Base-by-base conservation (phyloP, 2,888 invertebrate genomes). In the Bedellia somnulentella region DNA sequence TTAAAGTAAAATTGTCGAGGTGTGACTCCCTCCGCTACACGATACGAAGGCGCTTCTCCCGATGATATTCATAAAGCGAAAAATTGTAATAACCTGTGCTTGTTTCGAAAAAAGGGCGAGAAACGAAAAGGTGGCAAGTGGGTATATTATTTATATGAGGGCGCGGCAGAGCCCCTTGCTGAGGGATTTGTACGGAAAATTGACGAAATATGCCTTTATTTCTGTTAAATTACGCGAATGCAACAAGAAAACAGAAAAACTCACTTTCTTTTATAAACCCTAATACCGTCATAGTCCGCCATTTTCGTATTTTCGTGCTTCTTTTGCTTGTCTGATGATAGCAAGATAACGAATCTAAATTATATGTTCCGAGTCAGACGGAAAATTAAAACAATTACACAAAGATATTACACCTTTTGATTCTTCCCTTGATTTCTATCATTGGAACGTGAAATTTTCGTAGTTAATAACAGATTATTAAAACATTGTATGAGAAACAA, bases 41-140 rank as follows among this genome's bases (percentile, higher is more conserved):
- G 54, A 51, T 52, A 56, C 57, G 54, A 57, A 47, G 47, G 50
- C 48, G 56, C 22, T 47, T 46, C 49, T 46, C 49, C 52, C 58
- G 57, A 57, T 67, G 66, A 68, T 75, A 77, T 77, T 76, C 76
- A 75, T 77, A 76, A 76, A 57, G 71, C 64, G 67, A 66, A 64
- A 75, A 76, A 75, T 75, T 76, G 71, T 75, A 75, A 75, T 75
- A 70, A 71, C 71, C 70, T 57, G 51, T 14, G 55, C 48, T 59
- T 55, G 60, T 64, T 60, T 23, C 61, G 55, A 52, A 54, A 42
- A 49, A 48, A 52, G 60, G 59, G 54, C 46, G 49, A 46, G 51
- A 52, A 14, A 12, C 22, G 14, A 29, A 18, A 56, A 29, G 56
- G 55, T 54, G 55, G 52, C 49, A 47, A 49, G 41, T 6, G 9